Base-by-base conservation (phyloP, 2,113 vertebrate species). In the Thryonomys swinderianus region DNA sequence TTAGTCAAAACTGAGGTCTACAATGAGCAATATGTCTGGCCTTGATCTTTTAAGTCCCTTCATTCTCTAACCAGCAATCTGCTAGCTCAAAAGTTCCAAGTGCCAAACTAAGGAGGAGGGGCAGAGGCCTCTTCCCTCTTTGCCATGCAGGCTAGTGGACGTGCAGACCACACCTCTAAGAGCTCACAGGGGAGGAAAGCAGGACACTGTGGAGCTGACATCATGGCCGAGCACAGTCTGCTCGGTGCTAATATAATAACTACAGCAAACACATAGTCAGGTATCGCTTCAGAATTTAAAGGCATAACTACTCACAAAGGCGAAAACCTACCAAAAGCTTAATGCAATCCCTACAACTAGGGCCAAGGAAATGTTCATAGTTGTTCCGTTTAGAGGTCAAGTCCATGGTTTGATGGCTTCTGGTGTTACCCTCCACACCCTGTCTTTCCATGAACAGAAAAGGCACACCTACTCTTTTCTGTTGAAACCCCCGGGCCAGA, bases 301-400 rank as follows among this genome's bases (percentile, higher is more conserved):
- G 25, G 30, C 40, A 88, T 17, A 79, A 23, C 34, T 42, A 85
- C 34, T 74, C 69, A 81, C 42, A 91, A 93, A n/a, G n/a, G 27
- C 40, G 53, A 94, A 95, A 87, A 87, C 32, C 55, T 83, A 74
- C 53, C 57, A 42, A 95, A n/a, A 90, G 76, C 30, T 81, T 59
- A 92, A 67, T 61, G 48, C 48, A 82, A 21, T 74, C 84, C 88
- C 78, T 42, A 66, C 25, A 84, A 76, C 45, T 85, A 86, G 34
- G 90, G 30, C 16, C 66, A 62, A 66, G 16, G 34, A 79, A 85
- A 61, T 18, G 16, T 32, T 78, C 76, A 37, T 53, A 64, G 42
- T 1, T 71, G 17, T 69, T 84, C 32, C 74, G 11, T 88, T 79
- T 69, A 53, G 45, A 89, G 92, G 53, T 42, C 61, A 79, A 86